Evolutionary conservation across 1,140 invertebrate species (phyloP), one percentile per base, ranked within the genome.

Genomic region (Ceratitis capitata): DNA sequence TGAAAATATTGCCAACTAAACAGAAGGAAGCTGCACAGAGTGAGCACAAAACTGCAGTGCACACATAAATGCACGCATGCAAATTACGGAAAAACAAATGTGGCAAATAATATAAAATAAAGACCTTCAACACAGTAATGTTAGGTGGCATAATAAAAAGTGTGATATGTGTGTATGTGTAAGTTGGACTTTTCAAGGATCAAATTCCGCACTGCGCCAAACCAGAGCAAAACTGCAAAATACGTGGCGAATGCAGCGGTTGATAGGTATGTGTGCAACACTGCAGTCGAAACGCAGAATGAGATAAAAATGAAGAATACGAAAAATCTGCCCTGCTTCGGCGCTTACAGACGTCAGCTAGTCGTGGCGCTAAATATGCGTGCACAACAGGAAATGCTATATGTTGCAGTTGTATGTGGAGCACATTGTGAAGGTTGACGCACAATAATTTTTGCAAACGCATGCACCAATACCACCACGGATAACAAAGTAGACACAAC

Each of bases 151-250:
- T 42, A 16, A 74, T 35, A 14, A 19, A 12, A 19, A 51, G 42
- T n/a, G 16, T 35, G 19, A 9, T 39, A 39, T 83, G 45, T 51
- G 51, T 29, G 26, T 35, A 39, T 23, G 69, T 78, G 69, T n/a
- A n/a, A 19, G 39, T 32, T 47, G 39, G 39, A 78, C 4, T 45
- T 78, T 78, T 78, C 69, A 78, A 78, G 39, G 69, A 78, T 78
- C 16, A 26, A 78, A 78, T 23, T 47, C 19, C 39, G 69, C 69
- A 78, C 69, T 78, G 69, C 69, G 69, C 69, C 42, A 78, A 78
- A 78, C 69, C 39, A 45, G n/a, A 47, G 39, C 69, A 23, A 78
- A 35, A 32, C 32, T 39, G 61, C 12, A 69, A 32, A 10, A 0
- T 29, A 35, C 51, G 16, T 69, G 35, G 61, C 32, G 39, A 58